These are phyloP conservation scores for Lepus townsendii DNA, from an alignment of 2,797 vertebrate genomes.

Conservation along the genomic window DNA sequence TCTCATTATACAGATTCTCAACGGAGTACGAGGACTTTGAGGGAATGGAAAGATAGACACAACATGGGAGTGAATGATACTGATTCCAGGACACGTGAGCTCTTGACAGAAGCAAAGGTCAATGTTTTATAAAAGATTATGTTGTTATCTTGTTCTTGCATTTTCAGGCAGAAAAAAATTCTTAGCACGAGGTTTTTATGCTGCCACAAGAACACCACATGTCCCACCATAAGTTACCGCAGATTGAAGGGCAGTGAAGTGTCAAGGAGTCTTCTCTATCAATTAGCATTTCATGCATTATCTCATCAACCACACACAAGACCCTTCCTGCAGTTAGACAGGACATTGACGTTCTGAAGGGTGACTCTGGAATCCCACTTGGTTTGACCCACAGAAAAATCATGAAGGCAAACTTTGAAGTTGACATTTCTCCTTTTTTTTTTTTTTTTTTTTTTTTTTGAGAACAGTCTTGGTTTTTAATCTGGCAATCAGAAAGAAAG, in stretches of 20 bases:
- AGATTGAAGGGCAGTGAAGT: not conserved
- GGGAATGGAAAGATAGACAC: not conserved
- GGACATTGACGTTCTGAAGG: not conserved
- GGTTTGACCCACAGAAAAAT: not conserved
- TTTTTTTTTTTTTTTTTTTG: not conserved
- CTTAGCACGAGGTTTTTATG: not conserved
- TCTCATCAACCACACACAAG: not conserved
- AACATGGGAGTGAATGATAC: not conserved
- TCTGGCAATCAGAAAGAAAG: not conserved
- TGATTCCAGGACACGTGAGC: not conserved
- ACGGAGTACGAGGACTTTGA: not conserved
- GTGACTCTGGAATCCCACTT: not conserved
- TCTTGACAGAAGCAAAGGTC: not conserved
- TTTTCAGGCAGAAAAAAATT: not conserved
- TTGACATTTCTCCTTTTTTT: not conserved
- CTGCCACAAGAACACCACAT: not conserved
- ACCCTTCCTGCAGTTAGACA: not conserved
- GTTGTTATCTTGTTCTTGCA: not conserved
- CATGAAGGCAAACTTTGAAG: not conserved
- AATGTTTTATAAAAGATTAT: not conserved
- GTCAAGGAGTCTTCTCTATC: not conserved
- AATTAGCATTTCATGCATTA: not conserved
- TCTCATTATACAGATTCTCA: not conserved
- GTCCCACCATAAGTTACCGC: not conserved
- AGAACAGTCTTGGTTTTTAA: not conserved